A percentile compares a stretch with the other conserved stretches of the same genome.
These are phyloP conservation scores for Stomatorhinus walkeri DNA, from an alignment of 2,797 vertebrate genomes.

Conservation along the genomic window DNA sequence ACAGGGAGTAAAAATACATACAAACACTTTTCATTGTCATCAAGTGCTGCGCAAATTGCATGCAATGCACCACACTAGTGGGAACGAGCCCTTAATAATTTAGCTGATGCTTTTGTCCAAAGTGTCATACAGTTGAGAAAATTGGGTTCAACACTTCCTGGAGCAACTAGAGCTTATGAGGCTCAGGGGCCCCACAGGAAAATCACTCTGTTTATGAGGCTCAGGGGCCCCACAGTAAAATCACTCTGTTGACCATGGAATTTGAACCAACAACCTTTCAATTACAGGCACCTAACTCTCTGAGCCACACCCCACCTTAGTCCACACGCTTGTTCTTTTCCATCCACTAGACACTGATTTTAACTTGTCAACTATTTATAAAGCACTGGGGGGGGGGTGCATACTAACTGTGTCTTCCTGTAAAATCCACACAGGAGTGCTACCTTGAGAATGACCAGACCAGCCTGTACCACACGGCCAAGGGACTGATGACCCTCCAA, in stretches of 20 bases:
- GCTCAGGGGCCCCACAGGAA: not conserved
- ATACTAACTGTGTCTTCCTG: not conserved
- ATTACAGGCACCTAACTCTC: not conserved
- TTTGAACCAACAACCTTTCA: not conserved
- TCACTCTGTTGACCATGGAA: not conserved
- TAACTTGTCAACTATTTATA: not conserved
- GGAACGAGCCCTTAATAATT: not conserved
- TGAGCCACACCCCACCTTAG: not conserved
- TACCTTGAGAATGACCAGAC: conserved; percentile 96
- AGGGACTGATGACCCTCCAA: conserved; percentile 93
- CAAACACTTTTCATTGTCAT: not conserved
- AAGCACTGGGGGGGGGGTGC: not conserved
- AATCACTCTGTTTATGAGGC: not conserved
- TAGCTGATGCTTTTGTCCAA: not conserved
- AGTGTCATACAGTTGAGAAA: not conserved
- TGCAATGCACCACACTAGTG: not conserved
- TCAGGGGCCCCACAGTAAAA: not conserved
- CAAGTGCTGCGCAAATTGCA: not conserved
- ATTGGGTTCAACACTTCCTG: not conserved
- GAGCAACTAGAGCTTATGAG: not conserved
- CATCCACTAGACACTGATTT: not conserved
- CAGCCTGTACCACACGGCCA: conserved; percentile 89
- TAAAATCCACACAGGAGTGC: conserved; percentile 70
- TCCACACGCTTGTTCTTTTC: not conserved
- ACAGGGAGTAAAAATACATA: not conserved